These are phyloP conservation scores for Gerosis bhagava DNA, from an alignment of 2,888 invertebrate genomes.

Conservation along the genomic window DNA sequence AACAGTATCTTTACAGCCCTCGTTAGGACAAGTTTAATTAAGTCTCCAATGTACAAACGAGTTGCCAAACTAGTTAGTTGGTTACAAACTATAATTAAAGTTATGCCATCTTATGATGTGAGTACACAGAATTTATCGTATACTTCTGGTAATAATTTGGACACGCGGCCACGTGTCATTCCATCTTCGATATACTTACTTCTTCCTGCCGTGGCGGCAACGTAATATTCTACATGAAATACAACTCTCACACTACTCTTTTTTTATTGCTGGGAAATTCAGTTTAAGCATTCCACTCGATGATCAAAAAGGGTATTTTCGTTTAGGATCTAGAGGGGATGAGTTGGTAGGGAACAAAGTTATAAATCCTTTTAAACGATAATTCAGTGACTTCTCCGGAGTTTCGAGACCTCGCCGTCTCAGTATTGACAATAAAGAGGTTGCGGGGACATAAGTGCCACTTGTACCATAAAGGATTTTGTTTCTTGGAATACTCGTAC, in stretches of 20 bases:
- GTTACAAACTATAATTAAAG: conserved; percentile 63
- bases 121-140: too few relatives aligned
- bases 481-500: too few relatives aligned
- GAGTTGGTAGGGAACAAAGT: conserved; percentile 20
- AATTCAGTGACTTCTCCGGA: conserved; percentile 20
- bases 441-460: conserved; percentile 7
- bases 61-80: conserved; percentile 66
- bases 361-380: conserved; percentile 26
- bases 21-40: conserved; percentile 56
- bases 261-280: too few relatives aligned
- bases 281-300: too few relatives aligned
- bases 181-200: too few relatives aligned
- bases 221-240: too few relatives aligned
- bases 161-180: too few relatives aligned
- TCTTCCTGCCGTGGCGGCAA: too few relatives aligned
- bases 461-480: too few relatives aligned
- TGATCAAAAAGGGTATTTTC: too few relatives aligned
- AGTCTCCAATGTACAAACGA: conserved; percentile 59
- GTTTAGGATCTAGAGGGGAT: conserved; percentile 11
- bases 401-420: conserved; percentile 8
- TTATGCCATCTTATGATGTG: conserved; percentile 56
- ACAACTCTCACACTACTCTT: too few relatives aligned
- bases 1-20: conserved; percentile 22
- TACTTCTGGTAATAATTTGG: too few relatives aligned
- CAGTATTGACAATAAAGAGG: conserved; percentile 19